Conservation (phyloP, 64 coral and sea anemone species). For the Cladopsammia gracilis region DNA sequence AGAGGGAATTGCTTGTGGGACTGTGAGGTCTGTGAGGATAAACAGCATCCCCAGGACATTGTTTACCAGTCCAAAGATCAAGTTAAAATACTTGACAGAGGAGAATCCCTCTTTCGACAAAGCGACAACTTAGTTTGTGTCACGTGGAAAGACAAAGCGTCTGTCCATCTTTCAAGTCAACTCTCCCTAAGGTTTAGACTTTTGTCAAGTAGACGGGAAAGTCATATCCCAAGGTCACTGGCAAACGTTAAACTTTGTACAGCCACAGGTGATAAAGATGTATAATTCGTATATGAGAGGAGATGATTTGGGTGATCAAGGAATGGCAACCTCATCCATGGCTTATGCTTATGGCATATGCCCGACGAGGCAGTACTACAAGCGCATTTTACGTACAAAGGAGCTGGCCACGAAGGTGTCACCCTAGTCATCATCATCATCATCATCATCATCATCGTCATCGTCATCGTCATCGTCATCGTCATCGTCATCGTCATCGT, state of each 20-base stretch:
- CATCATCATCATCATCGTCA: not conserved
- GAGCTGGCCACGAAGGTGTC: not conserved
- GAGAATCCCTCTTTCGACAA: conserved; percentile 16
- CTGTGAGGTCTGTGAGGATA: not conserved
- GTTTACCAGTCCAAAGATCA: not conserved
- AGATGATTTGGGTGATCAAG: conserved; percentile 34
- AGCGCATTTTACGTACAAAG: too few relatives aligned
- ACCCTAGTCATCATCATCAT: not conserved
- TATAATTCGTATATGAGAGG: conserved; percentile 29
- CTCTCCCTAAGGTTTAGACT: not conserved
- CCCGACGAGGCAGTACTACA: conserved; percentile 18
- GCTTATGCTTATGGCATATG: conserved; percentile 35
- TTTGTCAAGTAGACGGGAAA: conserved; percentile 40
- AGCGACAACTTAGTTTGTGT: conserved; percentile 28
- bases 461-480: not conserved
- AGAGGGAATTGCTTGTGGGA: conserved; percentile 17
- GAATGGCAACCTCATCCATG: conserved; percentile 2
- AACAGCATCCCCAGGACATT: conserved; percentile 39
- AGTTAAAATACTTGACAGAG: not conserved
- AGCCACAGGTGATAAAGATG: not conserved
- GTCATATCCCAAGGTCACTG: conserved; percentile 4
- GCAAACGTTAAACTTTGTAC: not conserved
- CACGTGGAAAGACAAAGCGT: conserved; percentile 14
- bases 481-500: not conserved
- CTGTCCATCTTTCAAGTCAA: conserved; percentile 21